Percentiles rank a stretch among this genome's conserved stretches.
These are phyloP conservation scores for Mus musculus DNA, from an alignment of 2,113 vertebrate species.

Conservation along the genomic window GRCm39 chr9:70274501-70275000, in stretches of 20 bases:
- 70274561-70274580: neutral
- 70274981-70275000: constrained; percentile 97
- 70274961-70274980: constrained; percentile 95
- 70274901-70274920: constrained; percentile 98
- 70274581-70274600: neutral
- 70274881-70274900: constrained; percentile 86
- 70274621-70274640: neutral
- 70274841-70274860: neutral
- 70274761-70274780: neutral
- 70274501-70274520: neutral
- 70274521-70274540: neutral
- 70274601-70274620: neutral
- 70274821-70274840: neutral
- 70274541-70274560: neutral
- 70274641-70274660: neutral
- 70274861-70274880: neutral
- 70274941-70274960: constrained; percentile 96
- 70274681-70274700: neutral
- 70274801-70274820: neutral
- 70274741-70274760: neutral
- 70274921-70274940: constrained; percentile 97
- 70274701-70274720: neutral
- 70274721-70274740: neutral
- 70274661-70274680: neutral
- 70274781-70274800: neutral